Percentiles rank a stretch among this genome's conserved stretches.
Conservation (phyloP, 1,140 invertebrate genomes). For the Hycleus phaleratus region DNA sequence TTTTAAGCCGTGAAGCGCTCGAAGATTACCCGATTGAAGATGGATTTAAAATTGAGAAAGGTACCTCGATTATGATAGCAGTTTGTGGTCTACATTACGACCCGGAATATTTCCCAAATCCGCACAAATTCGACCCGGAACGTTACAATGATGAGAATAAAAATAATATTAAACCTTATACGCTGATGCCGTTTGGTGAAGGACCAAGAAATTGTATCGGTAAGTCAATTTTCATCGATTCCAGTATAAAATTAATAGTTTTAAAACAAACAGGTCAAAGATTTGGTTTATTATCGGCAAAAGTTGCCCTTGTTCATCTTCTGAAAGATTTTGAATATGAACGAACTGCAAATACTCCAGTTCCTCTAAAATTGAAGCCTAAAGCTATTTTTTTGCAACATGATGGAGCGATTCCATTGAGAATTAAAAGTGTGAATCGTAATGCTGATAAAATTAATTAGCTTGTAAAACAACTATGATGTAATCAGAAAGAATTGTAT, state of each 20-base stretch:
- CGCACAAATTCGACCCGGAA: conserved; percentile 53
- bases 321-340: conserved; percentile 6
- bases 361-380: too few species aligned
- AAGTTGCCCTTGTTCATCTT: neutral
- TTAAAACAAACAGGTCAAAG: conserved; percentile 1
- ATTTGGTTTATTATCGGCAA: conserved; percentile 1
- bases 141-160: conserved; percentile 22
- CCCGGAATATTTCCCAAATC: conserved; percentile 52
- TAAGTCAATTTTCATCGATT: too few species aligned
- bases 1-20: conserved; percentile 2
- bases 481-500: too few species aligned
- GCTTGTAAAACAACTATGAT: too few species aligned
- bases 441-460: too few species aligned
- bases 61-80: conserved; percentile 49
- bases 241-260: too few species aligned
- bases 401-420: conserved; percentile 23
- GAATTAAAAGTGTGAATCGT: neutral
- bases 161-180: conserved; percentile 49
- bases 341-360: neutral
- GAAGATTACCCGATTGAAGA: conserved; percentile 43
- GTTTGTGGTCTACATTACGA: conserved; percentile 52
- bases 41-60: conserved; percentile 42
- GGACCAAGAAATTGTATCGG: too few species aligned
- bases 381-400: too few species aligned
- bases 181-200: neutral